Conservation (phyloP, 2,113 vertebrate species). For the Suncus etruscus region DNA sequence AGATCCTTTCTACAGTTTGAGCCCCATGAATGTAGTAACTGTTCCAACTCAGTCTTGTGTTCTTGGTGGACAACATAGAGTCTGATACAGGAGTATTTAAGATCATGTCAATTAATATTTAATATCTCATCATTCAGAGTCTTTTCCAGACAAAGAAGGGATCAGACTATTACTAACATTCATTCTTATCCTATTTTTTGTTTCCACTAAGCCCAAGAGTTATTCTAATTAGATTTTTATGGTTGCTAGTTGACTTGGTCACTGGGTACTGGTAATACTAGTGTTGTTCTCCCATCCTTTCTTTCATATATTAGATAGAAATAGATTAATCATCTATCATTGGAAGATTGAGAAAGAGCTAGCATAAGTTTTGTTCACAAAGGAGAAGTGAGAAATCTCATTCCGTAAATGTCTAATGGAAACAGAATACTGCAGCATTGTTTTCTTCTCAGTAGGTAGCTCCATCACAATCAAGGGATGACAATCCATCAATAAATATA, state of each 20-base stretch:
- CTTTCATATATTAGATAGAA: conserved; percentile 18
- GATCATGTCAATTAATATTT: conserved; percentile 3
- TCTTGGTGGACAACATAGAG: not conserved
- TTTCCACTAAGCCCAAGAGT: not conserved
- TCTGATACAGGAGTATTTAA: not conserved
- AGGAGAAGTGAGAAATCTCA: conserved; percentile 34
- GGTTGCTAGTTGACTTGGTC: not conserved
- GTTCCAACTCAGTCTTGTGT: not conserved
- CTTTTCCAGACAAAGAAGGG: conserved; percentile 49
- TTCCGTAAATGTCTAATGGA: conserved; percentile 41
- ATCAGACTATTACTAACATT: conserved; percentile 13
- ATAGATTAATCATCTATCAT: conserved; percentile 30
- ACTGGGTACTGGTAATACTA: not conserved
- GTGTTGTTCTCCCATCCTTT: not conserved
- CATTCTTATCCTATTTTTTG: conserved; percentile 25
- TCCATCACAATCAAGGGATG: conserved; percentile 14
- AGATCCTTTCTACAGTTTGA: not conserved
- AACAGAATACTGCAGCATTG: conserved; percentile 31
- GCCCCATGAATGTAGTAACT: not conserved
- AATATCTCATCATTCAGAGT: conserved; percentile 53
- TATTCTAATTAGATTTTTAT: conserved; percentile 35
- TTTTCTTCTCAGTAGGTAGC: conserved; percentile 45
- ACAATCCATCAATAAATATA: conserved; percentile 3
- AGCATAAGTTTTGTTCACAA: conserved; percentile 22
- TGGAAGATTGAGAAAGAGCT: not conserved